These are phyloP conservation scores for Rhincodon typus DNA, from an alignment of 2,797 vertebrate species.

Conservation along the genomic window DNA sequence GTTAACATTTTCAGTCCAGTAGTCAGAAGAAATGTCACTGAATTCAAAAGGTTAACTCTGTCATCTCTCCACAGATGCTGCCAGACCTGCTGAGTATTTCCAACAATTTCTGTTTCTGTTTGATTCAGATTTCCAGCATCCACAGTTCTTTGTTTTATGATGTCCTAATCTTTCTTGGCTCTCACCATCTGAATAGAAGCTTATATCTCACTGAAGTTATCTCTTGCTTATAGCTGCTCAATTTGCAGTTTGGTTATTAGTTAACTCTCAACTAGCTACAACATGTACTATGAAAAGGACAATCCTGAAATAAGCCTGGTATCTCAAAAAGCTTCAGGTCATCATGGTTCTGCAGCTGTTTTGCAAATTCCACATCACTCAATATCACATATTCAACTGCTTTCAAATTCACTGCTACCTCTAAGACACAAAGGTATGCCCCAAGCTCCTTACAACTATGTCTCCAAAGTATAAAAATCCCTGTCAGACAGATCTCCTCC, in stretches of 20 bases:
- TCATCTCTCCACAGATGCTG: too few relatives aligned
- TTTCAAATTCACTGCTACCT: conserved; percentile 18
- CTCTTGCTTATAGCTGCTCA: background rate
- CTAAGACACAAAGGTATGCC: background rate
- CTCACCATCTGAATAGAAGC: background rate
- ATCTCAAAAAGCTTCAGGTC: conserved; percentile 28
- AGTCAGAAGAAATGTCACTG: too few relatives aligned
- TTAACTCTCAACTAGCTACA: background rate
- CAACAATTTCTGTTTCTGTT: too few relatives aligned
- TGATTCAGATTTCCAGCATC: too few relatives aligned
- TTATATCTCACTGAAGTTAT: background rate
- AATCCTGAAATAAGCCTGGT: background rate
- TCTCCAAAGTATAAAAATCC: background rate
- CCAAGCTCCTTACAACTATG: conserved; percentile 16
- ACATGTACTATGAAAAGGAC: background rate
- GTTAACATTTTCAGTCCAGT: too few relatives aligned
- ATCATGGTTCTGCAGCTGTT: background rate
- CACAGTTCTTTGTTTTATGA: too few relatives aligned
- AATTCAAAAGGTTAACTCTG: too few relatives aligned
- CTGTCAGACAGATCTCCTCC: conserved; percentile 15
- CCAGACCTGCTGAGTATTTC: too few relatives aligned
- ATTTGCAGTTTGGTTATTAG: background rate
- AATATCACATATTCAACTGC: background rate
- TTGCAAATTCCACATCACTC: conserved; percentile 25
- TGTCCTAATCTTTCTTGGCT: background rate